Base-by-base conservation (phyloP, 2,797 vertebrate species). In the Poeciliopsis presidionis region DNA sequence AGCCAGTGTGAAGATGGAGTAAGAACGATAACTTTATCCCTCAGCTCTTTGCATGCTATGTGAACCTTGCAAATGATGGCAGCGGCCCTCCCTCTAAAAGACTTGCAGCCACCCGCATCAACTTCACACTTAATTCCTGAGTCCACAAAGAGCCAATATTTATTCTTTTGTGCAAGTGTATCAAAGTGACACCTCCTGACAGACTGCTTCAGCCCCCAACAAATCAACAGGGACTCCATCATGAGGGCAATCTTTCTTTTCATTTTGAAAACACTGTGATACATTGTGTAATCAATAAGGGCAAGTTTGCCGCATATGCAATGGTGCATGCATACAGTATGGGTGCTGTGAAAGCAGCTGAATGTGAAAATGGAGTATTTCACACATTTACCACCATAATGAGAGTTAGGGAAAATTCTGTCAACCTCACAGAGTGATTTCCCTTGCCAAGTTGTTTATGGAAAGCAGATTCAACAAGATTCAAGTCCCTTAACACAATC, bases 21-120 rank as follows among this genome's bases (percentile, higher is more conserved):
- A 81, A 47, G 82, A 88, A 84, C 22, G 43, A 81, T 79, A 89
- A 85, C 84, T 85, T 89, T 53, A 84, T 90, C 81, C 82, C 70
- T 63, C 12, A 7, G 84, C 82, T 83, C 30, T 90, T 83, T 78
- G 74, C 81, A 78, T 86, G 85, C 79, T 80, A 88, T 77, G 85
- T 82, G 82, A 86, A 91, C 84, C 80, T 86, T 85, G 86, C 81
- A 78, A 93, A 90, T 88, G 80, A 91, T 84, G 75, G 67, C 79
- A 82, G 82, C 82, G 82, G 8, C 79, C 74, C 53, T 72, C 59
- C 76, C 86, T 79, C 80, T 49, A 71, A 87, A 87, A 88, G 85
- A 87, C 90, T 90, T 91, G 53, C 9, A n/a, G 81, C 76, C 87
- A 89, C 86, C 86, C 55, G 70, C 81, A 82, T 88, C 80, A 83